Conservation (phyloP, 2,797 vertebrate species). For the Hippopotamyrus pictus region DNA sequence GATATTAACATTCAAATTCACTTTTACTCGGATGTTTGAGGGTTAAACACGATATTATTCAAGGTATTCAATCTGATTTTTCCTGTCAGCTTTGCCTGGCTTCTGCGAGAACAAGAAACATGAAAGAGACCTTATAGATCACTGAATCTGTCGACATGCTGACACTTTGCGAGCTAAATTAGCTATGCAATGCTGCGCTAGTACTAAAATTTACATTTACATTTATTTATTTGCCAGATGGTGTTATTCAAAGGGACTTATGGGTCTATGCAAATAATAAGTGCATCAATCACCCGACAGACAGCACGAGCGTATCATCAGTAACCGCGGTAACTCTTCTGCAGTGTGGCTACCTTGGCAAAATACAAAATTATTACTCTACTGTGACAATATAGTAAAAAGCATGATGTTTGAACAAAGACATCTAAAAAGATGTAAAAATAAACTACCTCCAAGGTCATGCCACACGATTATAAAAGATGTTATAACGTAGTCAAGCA, state of each 20-base stretch:
- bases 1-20: not conserved
- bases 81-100: not conserved
- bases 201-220: not conserved
- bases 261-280: not conserved
- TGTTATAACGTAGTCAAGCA: not conserved
- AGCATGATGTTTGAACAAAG: not conserved
- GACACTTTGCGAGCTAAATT: not conserved
- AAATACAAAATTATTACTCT: not conserved
- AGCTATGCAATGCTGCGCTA: not conserved
- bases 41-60: not conserved
- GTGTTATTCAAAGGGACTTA: not conserved
- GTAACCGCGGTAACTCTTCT: not conserved
- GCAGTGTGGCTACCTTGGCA: not conserved
- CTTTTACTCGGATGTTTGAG: not conserved
- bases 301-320: not conserved
- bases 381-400: not conserved
- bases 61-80: not conserved
- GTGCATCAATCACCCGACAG: not conserved
- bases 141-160: not conserved
- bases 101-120: not conserved
- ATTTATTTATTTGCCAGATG: not conserved
- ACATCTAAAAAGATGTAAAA: not conserved
- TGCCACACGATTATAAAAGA: not conserved
- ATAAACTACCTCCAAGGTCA: not conserved
- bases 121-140: not conserved